A percentile compares a stretch with the other conserved stretches of the same genome.
These are phyloP conservation scores for Aphaenogaster rudis DNA, from an alignment of 1,140 invertebrate species.

Conservation along the genomic window DNA sequence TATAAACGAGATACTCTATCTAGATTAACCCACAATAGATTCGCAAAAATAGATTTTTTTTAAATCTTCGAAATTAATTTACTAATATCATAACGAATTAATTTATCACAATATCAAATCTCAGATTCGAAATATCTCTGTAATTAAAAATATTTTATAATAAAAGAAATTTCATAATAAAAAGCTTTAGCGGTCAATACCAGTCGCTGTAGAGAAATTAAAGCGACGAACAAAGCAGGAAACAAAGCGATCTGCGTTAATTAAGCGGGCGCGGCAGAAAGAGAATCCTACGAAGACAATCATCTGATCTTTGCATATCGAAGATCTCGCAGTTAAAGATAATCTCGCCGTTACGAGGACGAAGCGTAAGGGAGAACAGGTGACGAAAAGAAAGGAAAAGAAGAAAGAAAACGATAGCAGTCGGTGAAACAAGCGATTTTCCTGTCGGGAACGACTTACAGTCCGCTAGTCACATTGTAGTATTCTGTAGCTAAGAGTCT, in stretches of 20 bases:
- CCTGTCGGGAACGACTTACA: slow-evolving; percentile 74
- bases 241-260: slow-evolving; percentile 24
- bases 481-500: slow-evolving; percentile 61
- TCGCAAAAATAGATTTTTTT: not conserved
- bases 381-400: slow-evolving; percentile 12
- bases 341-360: not conserved
- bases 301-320: slow-evolving; percentile 49
- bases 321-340: slow-evolving; percentile 40
- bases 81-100: not conserved
- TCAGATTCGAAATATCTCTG: not conserved
- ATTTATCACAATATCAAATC: not conserved
- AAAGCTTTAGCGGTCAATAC: not conserved
- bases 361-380: slow-evolving; percentile 22
- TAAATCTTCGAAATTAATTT: not conserved
- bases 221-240: not conserved
- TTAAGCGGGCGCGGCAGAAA: slow-evolving; percentile 21
- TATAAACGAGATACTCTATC: slow-evolving; percentile 15
- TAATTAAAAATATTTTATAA: not conserved
- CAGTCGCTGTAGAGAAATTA: not conserved
- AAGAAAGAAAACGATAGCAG: slow-evolving; percentile 39
- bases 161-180: not conserved
- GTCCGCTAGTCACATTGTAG: slow-evolving; percentile 77
- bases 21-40: slow-evolving; percentile 1
- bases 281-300: slow-evolving; percentile 11
- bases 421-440: slow-evolving; percentile 68